Evolutionary conservation across 2,888 invertebrate species (phyloP), one percentile per base, ranked within the genome.

Genomic region (Drosophila quinaria): DNA sequence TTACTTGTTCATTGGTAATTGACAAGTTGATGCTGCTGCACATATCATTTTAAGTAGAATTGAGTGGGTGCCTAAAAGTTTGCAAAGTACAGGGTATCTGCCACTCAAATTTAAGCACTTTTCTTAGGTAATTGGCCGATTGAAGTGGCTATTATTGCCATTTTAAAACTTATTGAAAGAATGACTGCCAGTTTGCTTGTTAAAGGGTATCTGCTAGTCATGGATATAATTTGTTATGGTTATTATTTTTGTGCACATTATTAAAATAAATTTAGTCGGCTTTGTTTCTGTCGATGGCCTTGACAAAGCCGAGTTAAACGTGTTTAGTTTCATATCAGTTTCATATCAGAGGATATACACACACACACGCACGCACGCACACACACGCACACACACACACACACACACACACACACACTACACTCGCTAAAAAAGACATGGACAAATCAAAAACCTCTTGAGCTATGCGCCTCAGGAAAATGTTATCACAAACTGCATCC

Each of bases 401-500:
- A 8, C 29, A 6, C 29, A 29, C 29, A 2, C n/a, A n/a, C n/a
- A n/a, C n/a, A n/a, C n/a, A n/a, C n/a, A n/a, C n/a, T 2, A 29
- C 29, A 29, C 25, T 5, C 25, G 0, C 9, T 44, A 22, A 33
- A 58, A 44, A 62, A 42, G 47, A 49, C 56, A 72, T 62, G 42
- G 58, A 39, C 74, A 70, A 74, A 74, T 70, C 59, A 61, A 10
- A 41, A 65, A 60, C 64, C 35, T 61, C 60, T 69, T 64, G 58
- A 73, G 76, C 63, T 59, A 25, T 42, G 59, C 59, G 85, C 73
- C 74, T 60, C 66, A 80, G 74, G 81, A 87, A 81, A 87, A 87
- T 85, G 86, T 89, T 88, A 88, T 89, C 88, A 87, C 73, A 78
- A 85, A 78, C 85, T 89, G 88, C 87, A 87, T 89, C 89, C 89